phyloP scores from a whole-genome alignment of 2,113 vertebrate species.

The Desmodus rotundus region DNA sequence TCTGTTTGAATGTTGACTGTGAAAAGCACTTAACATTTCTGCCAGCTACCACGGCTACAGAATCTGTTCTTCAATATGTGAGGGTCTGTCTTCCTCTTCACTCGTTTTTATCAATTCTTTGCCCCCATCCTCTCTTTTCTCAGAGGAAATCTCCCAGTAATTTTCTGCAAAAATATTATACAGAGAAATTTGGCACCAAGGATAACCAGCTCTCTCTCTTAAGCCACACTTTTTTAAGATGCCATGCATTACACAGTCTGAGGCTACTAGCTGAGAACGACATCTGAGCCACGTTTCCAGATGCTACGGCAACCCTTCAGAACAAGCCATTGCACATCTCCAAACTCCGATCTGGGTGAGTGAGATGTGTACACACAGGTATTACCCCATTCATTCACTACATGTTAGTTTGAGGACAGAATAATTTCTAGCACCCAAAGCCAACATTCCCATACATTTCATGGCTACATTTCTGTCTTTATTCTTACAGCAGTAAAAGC shows the following conservation, averaged over 20 bases:
- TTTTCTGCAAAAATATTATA: conserved; percentile 37
- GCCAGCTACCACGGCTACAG: conserved; percentile 84
- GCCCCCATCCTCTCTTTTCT: conserved; percentile 31
- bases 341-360: not conserved
- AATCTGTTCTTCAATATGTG: conserved; percentile 88
- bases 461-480: conserved; percentile 6
- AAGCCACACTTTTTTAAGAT: not conserved
- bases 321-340: not conserved
- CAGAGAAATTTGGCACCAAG: not conserved
- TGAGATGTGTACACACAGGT: not conserved
- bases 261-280: not conserved
- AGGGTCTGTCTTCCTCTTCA: conserved; percentile 79
- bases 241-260: not conserved
- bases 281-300: not conserved
- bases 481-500: not conserved
- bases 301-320: not conserved
- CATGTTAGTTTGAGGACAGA: conserved; percentile 11
- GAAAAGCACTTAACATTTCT: conserved; percentile 88
- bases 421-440: not conserved
- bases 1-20: conserved; percentile 89
- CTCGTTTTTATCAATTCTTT: conserved; percentile 70
- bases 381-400: not conserved
- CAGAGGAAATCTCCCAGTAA: conserved; percentile 39
- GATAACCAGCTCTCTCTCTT: not conserved
- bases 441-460: not conserved